phyloP scores from a whole-genome alignment of 2,888 invertebrate species.

The Gari tellinella region DNA sequence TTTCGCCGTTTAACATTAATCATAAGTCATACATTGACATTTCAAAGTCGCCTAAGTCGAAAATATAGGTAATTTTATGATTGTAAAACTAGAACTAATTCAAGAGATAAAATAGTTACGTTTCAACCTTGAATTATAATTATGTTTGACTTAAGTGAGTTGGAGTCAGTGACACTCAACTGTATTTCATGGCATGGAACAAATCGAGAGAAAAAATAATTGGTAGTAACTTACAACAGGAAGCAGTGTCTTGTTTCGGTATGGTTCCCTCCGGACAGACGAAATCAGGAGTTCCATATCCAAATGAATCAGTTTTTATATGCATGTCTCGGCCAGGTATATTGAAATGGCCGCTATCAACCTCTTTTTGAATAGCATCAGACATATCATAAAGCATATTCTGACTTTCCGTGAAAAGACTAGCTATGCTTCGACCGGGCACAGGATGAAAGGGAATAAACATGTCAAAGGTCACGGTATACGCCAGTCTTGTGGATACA shows the following conservation, averaged over 20 bases:
- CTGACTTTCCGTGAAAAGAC: conserved; percentile 9
- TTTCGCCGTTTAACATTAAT: too few relatives aligned
- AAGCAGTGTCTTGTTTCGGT: not conserved
- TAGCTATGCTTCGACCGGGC: conserved; percentile 1
- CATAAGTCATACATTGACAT: too few relatives aligned
- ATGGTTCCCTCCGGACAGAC: conserved; percentile 5
- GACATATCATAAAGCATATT: conserved; percentile 28
- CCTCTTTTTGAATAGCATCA: conserved; percentile 33
- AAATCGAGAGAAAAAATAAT: too few relatives aligned
- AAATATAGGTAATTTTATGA: too few relatives aligned
- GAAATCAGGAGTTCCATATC: conserved; percentile 15
- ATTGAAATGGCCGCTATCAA: conserved; percentile 36
- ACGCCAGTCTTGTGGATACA: conserved; percentile 12
- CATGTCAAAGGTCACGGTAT: conserved; percentile 26
- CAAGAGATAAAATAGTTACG: too few relatives aligned
- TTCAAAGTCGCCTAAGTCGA: too few relatives aligned
- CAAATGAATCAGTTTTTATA: conserved; percentile 33
- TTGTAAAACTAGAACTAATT: too few relatives aligned
- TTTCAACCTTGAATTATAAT: too few relatives aligned
- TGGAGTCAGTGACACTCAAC: too few relatives aligned
- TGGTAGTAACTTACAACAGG: conserved; percentile 13
- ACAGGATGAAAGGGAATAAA: conserved; percentile 20
- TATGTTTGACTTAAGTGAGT: too few relatives aligned
- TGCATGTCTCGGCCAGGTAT: conserved; percentile 21
- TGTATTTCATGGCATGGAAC: too few relatives aligned